phyloP scores from a whole-genome alignment of 2,113 vertebrate genomes.

The Lasiurus cinereus region DNA sequence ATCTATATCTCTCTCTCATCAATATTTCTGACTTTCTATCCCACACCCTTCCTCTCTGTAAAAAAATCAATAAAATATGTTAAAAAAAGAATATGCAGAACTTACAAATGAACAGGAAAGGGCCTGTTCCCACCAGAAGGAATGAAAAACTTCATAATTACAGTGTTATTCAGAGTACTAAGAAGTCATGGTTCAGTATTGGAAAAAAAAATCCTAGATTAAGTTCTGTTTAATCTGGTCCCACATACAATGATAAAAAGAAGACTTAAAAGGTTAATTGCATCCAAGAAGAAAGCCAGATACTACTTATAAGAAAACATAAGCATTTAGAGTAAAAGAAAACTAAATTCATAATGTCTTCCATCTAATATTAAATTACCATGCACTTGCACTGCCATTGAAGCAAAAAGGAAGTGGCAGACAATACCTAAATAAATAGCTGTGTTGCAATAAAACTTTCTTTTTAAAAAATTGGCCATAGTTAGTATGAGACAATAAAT shows the following conservation, averaged over 20 bases:
- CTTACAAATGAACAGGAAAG: not conserved
- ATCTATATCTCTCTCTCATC: too few species aligned
- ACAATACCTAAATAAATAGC: not conserved
- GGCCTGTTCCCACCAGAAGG: not conserved
- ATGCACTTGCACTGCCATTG: not conserved
- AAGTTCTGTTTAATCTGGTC: not conserved
- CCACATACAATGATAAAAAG: not conserved
- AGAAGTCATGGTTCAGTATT: not conserved
- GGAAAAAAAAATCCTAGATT: not conserved
- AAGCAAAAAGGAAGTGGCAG: not conserved
- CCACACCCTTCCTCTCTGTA: too few species aligned
- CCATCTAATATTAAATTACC: not conserved
- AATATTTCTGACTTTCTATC: too few species aligned
- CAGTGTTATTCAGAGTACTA: not conserved
- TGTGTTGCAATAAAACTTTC: not conserved
- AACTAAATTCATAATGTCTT: not conserved
- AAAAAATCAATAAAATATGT: too few species aligned
- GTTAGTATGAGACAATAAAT: not conserved
- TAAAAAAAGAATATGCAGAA: not conserved
- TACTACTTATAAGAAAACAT: not conserved
- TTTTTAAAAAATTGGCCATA: not conserved
- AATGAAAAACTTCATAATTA: not conserved
- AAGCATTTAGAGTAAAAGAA: slow-evolving; percentile 19
- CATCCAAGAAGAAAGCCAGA: not conserved
- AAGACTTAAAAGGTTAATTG: not conserved